These are phyloP conservation scores for Ophion ellenae DNA, from an alignment of 2,888 invertebrate species.

Conservation along the genomic window DNA sequence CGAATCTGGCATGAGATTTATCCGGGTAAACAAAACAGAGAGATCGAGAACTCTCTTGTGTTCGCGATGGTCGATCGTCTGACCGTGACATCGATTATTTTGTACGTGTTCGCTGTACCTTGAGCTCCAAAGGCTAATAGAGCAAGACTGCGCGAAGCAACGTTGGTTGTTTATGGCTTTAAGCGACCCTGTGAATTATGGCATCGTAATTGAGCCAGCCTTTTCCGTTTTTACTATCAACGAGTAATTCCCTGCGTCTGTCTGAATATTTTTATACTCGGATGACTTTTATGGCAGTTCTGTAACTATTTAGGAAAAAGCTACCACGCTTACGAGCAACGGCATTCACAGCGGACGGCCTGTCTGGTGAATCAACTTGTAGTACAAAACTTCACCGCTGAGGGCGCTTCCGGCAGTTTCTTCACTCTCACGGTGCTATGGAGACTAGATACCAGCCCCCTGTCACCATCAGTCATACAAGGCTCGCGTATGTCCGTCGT, in stretches of 20 bases:
- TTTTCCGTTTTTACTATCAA: neutral
- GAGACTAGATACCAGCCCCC: too few relatives aligned
- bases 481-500: too few relatives aligned
- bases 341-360: neutral
- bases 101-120: constrained; percentile 11
- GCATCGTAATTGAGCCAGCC: neutral
- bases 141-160: constrained; percentile 5
- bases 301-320: neutral
- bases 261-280: neutral
- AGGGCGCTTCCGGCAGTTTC: neutral
- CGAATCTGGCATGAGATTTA: constrained; percentile 9
- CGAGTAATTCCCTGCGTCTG: neutral
- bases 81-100: constrained; percentile 61
- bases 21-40: constrained; percentile 27
- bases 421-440: neutral
- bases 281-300: neutral
- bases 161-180: constrained; percentile 23
- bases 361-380: neutral
- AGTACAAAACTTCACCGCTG: neutral
- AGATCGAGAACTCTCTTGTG: constrained; percentile 32
- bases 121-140: constrained; percentile 16
- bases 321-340: neutral
- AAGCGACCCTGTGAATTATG: constrained; percentile 10
- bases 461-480: too few relatives aligned
- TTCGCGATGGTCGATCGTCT: neutral